Conservation (phyloP, 1,140 invertebrate genomes). For the Venturia canescens region DNA sequence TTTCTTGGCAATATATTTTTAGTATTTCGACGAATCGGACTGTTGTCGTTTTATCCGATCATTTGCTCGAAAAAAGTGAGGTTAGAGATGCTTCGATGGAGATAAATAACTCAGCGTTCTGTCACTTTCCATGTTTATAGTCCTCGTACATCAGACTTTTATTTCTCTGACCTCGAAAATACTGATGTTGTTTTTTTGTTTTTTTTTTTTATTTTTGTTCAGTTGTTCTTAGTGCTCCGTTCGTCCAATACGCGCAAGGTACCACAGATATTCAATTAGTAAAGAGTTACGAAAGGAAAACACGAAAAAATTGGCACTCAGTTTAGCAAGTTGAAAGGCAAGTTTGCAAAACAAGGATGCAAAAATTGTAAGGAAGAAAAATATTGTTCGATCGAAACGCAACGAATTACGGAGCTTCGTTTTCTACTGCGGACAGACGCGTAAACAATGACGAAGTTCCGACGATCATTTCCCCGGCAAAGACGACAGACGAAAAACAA, state of each 20-base stretch:
- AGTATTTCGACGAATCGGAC: background rate
- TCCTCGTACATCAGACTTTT: background rate
- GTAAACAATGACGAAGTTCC: conserved; percentile 47
- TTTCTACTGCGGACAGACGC: conserved; percentile 35
- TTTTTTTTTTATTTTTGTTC: background rate
- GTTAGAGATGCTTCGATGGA: conserved; percentile 2
- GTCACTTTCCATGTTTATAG: conserved; percentile 64
- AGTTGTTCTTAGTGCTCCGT: background rate
- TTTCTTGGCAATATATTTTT: too few species aligned
- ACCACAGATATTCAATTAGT: too few species aligned
- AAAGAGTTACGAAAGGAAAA: too few species aligned
- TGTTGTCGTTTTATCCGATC: background rate
- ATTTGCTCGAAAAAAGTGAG: background rate
- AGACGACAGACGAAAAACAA: background rate
- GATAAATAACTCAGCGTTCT: conserved; percentile 47
- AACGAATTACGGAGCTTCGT: conserved; percentile 23
- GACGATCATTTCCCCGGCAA: background rate
- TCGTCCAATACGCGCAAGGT: too few species aligned
- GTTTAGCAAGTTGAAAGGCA: background rate
- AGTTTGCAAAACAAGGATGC: background rate
- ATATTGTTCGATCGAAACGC: conserved; percentile 4
- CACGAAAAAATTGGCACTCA: background rate
- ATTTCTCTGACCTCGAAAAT: too few species aligned
- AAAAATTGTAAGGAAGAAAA: background rate
- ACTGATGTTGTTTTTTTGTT: background rate